Evolutionary conservation across 2,888 invertebrate genomes (phyloP).

Genomic region (Taenaris catops): DNA sequence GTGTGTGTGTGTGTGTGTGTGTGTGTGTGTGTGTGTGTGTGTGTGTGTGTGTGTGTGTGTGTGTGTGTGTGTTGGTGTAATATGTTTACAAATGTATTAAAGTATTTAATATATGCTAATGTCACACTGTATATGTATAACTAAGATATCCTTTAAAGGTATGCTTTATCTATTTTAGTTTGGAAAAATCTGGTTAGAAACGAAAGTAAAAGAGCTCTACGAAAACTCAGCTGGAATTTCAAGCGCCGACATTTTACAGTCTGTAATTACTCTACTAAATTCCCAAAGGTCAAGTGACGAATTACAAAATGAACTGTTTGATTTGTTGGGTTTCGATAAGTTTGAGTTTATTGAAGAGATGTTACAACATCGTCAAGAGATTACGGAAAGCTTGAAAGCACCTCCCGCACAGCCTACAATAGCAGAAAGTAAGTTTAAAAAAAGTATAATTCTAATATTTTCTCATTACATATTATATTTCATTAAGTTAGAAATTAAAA

Average conservation of each 20-base stretch:
- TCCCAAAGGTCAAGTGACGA: slow-evolving; percentile 82
- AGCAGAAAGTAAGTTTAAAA: slow-evolving; percentile 52
- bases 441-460: too few relatives aligned
- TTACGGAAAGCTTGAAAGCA: slow-evolving; percentile 56
- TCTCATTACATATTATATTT: too few relatives aligned
- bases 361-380: slow-evolving; percentile 81
- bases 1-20: too few relatives aligned
- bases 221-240: slow-evolving; percentile 65
- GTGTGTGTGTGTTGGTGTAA: too few relatives aligned
- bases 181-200: slow-evolving; percentile 76
- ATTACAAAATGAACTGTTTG: slow-evolving; percentile 91
- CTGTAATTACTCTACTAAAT: slow-evolving; percentile 80
- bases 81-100: too few relatives aligned
- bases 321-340: slow-evolving; percentile 92
- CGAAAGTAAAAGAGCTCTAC: slow-evolving; percentile 72
- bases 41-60: too few relatives aligned
- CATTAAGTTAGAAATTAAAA: too few relatives aligned
- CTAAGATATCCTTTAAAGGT: too few relatives aligned
- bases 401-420: slow-evolving; percentile 46
- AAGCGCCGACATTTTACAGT: slow-evolving; percentile 79
- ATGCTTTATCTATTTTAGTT: slow-evolving; percentile 65
- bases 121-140: too few relatives aligned
- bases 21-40: too few relatives aligned
- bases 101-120: too few relatives aligned
- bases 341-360: slow-evolving; percentile 87